Base-by-base conservation (phyloP, 1,140 invertebrate species). In the Zaprionus capensis region DNA sequence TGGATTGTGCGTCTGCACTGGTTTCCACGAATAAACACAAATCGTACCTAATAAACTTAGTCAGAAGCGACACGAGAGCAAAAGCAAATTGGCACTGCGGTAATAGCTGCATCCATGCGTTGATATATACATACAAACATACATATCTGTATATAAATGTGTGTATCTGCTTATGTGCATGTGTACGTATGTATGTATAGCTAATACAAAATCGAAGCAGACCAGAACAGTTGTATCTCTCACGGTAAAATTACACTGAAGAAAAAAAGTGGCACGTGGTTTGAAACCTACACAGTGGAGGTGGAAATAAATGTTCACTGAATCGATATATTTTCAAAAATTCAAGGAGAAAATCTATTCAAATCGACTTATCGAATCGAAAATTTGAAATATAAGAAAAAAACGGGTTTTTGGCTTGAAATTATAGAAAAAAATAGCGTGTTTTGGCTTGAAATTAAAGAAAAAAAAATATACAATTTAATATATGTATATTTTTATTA, bases 131-230 rank as follows among this genome's bases (percentile, higher is more conserved):
- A 38, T 12, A 57, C 26, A 57, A 38, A 46, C 17, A 66, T 12
- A 51, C 55, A 26, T 61, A 20, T 53, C 58, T 31, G 20, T 55
- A 66, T 53, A 55, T 72, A 38, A 28, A 53, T 34, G 9, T 34
- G 31, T 31, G 9, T 31, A 11, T 31, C 31, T 31, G 31, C 31
- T 22, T 61, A 41, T n/a, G 15, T 41, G n/a, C 38, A 41, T 41
- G n/a, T 7, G 28, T 17, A 17, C 1, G n/a, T 66, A 53, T 11
- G 28, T 31, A 31, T 31, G 31, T 11, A 34, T 34, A 76, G 38
- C 68, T 66, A 76, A 61, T 72, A 61, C 69, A 61, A 36, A 72
- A 56, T 76, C 69, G 69, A 76, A 76, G 36, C 69, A 72, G 31
- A 46, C 41, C 53, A 59, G 62, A 76, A 72, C 69, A 66, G 56